These are phyloP conservation scores for Helicoverpa assulta DNA, from an alignment of 2,888 invertebrate genomes.

Conservation along the genomic window DNA sequence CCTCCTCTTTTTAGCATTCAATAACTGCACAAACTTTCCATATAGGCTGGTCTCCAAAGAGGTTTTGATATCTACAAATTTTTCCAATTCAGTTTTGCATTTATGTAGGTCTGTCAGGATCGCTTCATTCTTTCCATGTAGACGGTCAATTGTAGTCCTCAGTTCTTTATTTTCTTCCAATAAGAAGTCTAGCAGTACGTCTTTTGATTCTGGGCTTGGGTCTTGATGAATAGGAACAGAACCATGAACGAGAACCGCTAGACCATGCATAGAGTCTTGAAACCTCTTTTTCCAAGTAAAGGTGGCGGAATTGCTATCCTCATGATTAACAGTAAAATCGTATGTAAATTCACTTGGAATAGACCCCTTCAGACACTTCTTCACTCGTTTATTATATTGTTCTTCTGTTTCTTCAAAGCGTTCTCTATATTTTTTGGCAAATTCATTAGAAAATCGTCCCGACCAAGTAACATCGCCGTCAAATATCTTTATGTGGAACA, in stretches of 20 bases:
- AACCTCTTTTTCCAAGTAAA: slow-evolving; percentile 79
- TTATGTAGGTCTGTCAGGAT: slow-evolving; percentile 67
- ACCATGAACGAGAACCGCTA: slow-evolving; percentile 71
- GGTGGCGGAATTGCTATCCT: slow-evolving; percentile 59
- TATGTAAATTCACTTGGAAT: slow-evolving; percentile 61
- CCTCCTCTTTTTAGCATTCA: slow-evolving; percentile 82
- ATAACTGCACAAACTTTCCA: slow-evolving; percentile 79
- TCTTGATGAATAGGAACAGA: slow-evolving; percentile 69
- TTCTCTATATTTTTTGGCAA: slow-evolving; percentile 67
- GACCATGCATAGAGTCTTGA: slow-evolving; percentile 46
- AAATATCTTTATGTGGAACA: slow-evolving; percentile 78
- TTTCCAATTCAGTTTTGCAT: slow-evolving; percentile 73
- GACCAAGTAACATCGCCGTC: slow-evolving; percentile 74
- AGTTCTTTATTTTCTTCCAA: slow-evolving; percentile 73
- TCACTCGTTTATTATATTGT: slow-evolving; percentile 71
- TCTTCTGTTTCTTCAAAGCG: slow-evolving; percentile 68
- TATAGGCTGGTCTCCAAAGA: slow-evolving; percentile 76
- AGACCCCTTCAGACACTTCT: slow-evolving; percentile 61
- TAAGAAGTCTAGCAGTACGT: slow-evolving; percentile 74
- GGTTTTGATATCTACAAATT: slow-evolving; percentile 73
- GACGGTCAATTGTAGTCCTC: slow-evolving; percentile 51
- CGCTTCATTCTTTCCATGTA: slow-evolving; percentile 57
- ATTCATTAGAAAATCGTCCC: slow-evolving; percentile 74
- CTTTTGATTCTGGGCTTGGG: slow-evolving; percentile 61
- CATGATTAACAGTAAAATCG: slow-evolving; percentile 59